Evolutionary conservation across 2,888 invertebrate species (phyloP), one percentile per base, ranked within the genome.

Genomic region (Pachycephus smyrnensis): DNA sequence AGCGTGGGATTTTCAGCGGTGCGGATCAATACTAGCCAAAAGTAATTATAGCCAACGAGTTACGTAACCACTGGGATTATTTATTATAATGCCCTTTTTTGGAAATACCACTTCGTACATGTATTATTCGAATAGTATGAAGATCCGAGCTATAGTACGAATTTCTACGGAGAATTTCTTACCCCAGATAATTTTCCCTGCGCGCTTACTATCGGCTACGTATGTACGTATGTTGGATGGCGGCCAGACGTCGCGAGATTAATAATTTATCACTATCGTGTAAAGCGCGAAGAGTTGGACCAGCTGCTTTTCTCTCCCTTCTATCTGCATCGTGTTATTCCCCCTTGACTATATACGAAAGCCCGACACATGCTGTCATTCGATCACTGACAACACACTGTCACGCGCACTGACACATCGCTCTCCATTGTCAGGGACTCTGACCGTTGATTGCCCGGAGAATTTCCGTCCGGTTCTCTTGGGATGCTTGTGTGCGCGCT

Each of bases 181-280:
- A 55, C 9, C 15, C 55, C 23, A 23, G 23, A 55, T 6, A 23
- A 55, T 55, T 55, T 23, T 9, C 23, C 9, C 40, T 9, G 55
- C 55, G 9, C 55, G 9, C 23, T 9, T 9, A 55, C 23, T 9
- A 23, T 23, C 55, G 23, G 55, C 55, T 55, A 1, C 15, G 15
- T 15, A 55, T 15, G 55, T 9, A 23, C 9, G 55, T 55, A 68
- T 85, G 77, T 84, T 89, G 89, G 88, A 85, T 79, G 80, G n/a
- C 78, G 79, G 87, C 88, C 88, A 88, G 85, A 85, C 86, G 83
- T 85, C 83, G 84, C 86, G 82, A 82, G 87, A 88, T 88, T 88
- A 89, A 89, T 89, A 85, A 89, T 88, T 89, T 86, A 89, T 89
- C 88, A 83, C 83, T 80, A 84, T 86, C 86, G 85, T 81, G 84